These are phyloP conservation scores for Ephialtes manifestator DNA, from an alignment of 2,888 invertebrate species.

Conservation along the genomic window DNA sequence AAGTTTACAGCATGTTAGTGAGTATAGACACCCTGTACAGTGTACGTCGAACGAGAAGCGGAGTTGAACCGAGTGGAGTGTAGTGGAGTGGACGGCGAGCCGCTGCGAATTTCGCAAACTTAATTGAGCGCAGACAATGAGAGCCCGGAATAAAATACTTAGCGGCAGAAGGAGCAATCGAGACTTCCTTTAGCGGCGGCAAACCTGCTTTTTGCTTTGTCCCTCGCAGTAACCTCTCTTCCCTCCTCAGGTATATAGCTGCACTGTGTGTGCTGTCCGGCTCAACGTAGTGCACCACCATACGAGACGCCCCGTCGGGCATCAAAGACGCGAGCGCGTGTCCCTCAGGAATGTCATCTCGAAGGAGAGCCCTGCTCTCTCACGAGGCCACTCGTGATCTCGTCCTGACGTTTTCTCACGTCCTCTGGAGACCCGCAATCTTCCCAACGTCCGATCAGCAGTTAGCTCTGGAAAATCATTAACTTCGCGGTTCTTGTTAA, in stretches of 20 bases:
- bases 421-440: slow-evolving; percentile 26
- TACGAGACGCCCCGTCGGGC: slow-evolving; percentile 59
- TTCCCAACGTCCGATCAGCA: slow-evolving; percentile 7
- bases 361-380: slow-evolving; percentile 37
- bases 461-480: slow-evolving; percentile 37
- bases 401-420: slow-evolving; percentile 55
- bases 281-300: slow-evolving; percentile 26
- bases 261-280: slow-evolving; percentile 16
- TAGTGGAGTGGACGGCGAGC: slow-evolving; percentile 65
- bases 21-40: slow-evolving; percentile 29
- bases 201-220: slow-evolving; percentile 64
- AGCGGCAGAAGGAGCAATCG: slow-evolving; percentile 70
- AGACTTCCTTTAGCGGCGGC: slow-evolving; percentile 71
- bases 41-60: slow-evolving; percentile 22
- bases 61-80: slow-evolving; percentile 48
- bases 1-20: slow-evolving; percentile 35
- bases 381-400: slow-evolving; percentile 3
- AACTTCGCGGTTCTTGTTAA: slow-evolving; percentile 12
- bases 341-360: slow-evolving; percentile 61
- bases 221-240: slow-evolving; percentile 52
- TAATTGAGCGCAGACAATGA: slow-evolving; percentile 82
- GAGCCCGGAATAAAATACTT: slow-evolving; percentile 63
- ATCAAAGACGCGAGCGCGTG: slow-evolving; percentile 66
- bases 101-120: slow-evolving; percentile 80
- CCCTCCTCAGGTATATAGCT: neutral